A percentile compares a stretch with the other conserved stretches of the same genome.
phyloP scores from a whole-genome alignment of 2,113 vertebrate genomes.

The Marcusenius ussheri region DNA sequence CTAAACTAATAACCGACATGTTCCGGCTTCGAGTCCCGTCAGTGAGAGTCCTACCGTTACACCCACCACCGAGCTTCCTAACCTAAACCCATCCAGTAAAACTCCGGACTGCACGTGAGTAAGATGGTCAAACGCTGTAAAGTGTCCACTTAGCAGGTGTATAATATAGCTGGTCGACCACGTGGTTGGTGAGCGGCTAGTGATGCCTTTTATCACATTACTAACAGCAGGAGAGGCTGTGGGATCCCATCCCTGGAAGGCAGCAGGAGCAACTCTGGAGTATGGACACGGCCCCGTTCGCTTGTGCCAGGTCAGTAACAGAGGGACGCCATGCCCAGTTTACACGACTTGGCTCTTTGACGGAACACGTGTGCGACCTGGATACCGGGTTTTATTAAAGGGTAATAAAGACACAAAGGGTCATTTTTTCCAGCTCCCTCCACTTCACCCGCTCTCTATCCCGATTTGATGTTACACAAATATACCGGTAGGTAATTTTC shows the following conservation, averaged over 20 bases:
- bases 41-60: neutral
- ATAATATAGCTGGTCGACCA: neutral
- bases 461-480: slow-evolving; percentile 9
- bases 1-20: neutral
- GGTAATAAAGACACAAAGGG: neutral
- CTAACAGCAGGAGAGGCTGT: neutral
- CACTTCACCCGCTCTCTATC: neutral
- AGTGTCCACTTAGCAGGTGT: neutral
- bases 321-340: neutral
- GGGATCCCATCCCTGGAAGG: neutral
- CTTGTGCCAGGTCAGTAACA: neutral
- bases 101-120: neutral
- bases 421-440: neutral
- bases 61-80: neutral
- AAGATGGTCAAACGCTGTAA: neutral
- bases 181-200: neutral
- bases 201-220: neutral
- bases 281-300: neutral
- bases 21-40: neutral
- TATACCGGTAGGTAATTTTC: neutral
- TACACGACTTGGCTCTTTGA: neutral
- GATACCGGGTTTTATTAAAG: slow-evolving; percentile 9
- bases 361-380: neutral
- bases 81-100: neutral
- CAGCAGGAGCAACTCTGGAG: neutral